These are phyloP conservation scores for Pecten maximus DNA, from an alignment of 2,888 invertebrate genomes.

Conservation along the genomic window DNA sequence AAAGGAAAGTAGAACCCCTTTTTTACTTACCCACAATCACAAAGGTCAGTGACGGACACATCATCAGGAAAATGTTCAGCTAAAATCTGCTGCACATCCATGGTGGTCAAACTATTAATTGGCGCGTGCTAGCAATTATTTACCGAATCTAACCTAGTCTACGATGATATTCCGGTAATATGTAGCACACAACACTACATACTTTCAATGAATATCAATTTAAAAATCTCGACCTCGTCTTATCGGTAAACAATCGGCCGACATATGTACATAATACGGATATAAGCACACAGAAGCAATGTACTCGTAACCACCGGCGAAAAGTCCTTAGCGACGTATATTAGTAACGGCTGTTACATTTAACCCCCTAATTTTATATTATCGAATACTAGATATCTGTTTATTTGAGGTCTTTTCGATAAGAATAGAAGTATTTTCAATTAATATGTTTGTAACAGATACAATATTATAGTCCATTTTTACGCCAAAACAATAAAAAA, in stretches of 20 bases:
- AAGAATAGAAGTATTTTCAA: no score
- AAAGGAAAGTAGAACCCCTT: no score
- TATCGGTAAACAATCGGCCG: constrained; percentile 23
- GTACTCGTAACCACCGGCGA: constrained; percentile 37
- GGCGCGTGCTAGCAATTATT: constrained; percentile 13
- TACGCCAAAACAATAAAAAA: background rate
- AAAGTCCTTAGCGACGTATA: constrained; percentile 56
- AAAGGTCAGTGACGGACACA: constrained; percentile 74
- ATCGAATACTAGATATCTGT: background rate
- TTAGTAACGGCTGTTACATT: constrained; percentile 71
- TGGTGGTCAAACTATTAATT: constrained; percentile 18
- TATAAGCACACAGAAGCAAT: background rate
- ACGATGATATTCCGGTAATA: background rate
- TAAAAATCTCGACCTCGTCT: background rate
- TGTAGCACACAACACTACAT: background rate
- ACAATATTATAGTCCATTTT: background rate
- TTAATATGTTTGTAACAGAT: background rate
- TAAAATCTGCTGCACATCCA: constrained; percentile 56
- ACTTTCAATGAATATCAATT: background rate
- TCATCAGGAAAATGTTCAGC: constrained; percentile 75
- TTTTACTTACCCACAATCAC: constrained; percentile 75
- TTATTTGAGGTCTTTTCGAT: background rate
- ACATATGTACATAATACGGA: constrained; percentile 18
- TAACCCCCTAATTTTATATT: constrained; percentile 53
- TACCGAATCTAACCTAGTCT: background rate